These are phyloP conservation scores for Diarsia rubi DNA, from an alignment of 2,888 invertebrate genomes.

Conservation along the genomic window DNA sequence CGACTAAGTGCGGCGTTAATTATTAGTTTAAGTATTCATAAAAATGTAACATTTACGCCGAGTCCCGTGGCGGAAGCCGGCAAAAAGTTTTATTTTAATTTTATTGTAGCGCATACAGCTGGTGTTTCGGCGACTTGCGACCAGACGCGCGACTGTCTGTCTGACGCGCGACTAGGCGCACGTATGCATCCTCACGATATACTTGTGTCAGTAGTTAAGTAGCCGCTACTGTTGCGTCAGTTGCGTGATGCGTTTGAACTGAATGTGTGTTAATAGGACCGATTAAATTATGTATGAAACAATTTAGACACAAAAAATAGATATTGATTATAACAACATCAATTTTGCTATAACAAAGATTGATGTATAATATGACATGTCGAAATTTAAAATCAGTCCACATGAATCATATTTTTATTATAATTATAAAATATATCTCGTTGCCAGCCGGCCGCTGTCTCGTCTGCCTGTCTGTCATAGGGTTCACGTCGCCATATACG, in stretches of 20 bases:
- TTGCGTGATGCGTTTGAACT: conserved; percentile 22
- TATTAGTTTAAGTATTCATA: conserved; percentile 87
- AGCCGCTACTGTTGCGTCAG: conserved; percentile 30
- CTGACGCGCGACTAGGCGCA: conserved; percentile 14
- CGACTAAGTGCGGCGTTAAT: conserved; percentile 83
- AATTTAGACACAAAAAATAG: conserved; percentile 15
- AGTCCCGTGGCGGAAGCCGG: conserved; percentile 73
- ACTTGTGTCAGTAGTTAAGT: not conserved
- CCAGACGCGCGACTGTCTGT: conserved; percentile 34
- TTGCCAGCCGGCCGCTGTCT: conserved; percentile 47
- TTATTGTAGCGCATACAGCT: conserved; percentile 77
- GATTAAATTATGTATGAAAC: conserved; percentile 24
- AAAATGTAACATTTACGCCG: conserved; percentile 75
- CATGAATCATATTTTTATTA: conserved; percentile 50
- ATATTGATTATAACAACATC: conserved; percentile 20
- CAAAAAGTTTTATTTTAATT: conserved; percentile 77
- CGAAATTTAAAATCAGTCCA: conserved; percentile 22
- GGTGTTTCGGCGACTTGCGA: conserved; percentile 71
- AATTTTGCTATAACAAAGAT: not conserved
- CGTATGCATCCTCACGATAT: conserved; percentile 1
- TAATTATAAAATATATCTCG: conserved; percentile 49
- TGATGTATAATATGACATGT: not conserved
- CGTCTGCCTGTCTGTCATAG: conserved; percentile 60
- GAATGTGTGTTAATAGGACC: conserved; percentile 33
- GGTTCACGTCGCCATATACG: conserved; percentile 48